Conservation (phyloP, 2,113 vertebrate species). For the Siniperca knerii region DNA sequence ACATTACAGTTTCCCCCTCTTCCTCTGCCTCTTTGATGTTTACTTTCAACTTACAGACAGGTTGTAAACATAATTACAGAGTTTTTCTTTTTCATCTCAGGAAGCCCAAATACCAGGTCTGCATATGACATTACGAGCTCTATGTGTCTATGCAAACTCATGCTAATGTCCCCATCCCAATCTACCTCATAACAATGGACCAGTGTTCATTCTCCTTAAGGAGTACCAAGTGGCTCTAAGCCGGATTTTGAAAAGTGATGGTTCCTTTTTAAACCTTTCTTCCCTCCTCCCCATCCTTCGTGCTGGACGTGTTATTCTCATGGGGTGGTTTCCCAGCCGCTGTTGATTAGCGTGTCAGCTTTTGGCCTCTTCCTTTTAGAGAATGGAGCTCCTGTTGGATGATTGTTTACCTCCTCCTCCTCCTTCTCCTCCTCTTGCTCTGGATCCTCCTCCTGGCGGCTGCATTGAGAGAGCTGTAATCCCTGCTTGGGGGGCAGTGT, state of each 20-base stretch:
- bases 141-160: slow-evolving; percentile 59
- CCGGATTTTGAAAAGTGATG: slow-evolving; percentile 69
- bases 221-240: slow-evolving; percentile 62
- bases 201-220: slow-evolving; percentile 68
- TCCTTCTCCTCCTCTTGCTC: slow-evolving; percentile 62
- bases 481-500: slow-evolving; percentile 80
- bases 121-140: slow-evolving; percentile 25
- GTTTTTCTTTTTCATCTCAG: slow-evolving; percentile 24
- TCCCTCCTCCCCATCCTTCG: slow-evolving; percentile 39
- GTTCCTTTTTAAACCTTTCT: slow-evolving; percentile 53
- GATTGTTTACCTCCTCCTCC: slow-evolving; percentile 71
- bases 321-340: slow-evolving; percentile 68
- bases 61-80: slow-evolving; percentile 60
- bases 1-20: slow-evolving; percentile 7
- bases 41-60: slow-evolving; percentile 51
- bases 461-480: slow-evolving; percentile 81
- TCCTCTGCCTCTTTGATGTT: slow-evolving; percentile 61
- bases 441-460: slow-evolving; percentile 74
- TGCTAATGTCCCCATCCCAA: slow-evolving; percentile 59
- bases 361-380: slow-evolving; percentile 73
- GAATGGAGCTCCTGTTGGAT: slow-evolving; percentile 70
- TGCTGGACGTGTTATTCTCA: slow-evolving; percentile 55
- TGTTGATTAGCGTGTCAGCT: slow-evolving; percentile 72
- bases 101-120: slow-evolving; percentile 32
- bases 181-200: slow-evolving; percentile 64